Base-by-base conservation (phyloP, 1,140 invertebrate genomes). In the Hirudo medicinalis region DNA sequence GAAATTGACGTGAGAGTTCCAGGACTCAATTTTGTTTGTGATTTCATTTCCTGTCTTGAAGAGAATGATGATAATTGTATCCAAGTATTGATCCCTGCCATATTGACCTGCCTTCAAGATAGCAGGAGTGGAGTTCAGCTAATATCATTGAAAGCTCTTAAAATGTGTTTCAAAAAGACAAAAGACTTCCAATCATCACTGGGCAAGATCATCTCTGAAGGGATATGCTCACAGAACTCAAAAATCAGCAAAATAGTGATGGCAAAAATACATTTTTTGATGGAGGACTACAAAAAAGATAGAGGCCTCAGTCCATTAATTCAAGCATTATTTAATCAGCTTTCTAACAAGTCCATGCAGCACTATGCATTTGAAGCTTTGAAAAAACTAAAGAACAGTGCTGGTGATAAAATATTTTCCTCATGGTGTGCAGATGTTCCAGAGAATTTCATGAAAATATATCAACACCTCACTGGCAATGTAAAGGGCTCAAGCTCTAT, bases 171-270 rank as follows among this genome's bases (percentile, higher is more conserved):
- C 22, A 63, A 63, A 63, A 63, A 63, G 29, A 63, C 57, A 25
- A 32, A 63, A 63, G 29, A 63, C 29, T 63, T 63, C 29, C 57
- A 63, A 11, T 22, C 57, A 25, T 25, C 57, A 63, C 11, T 63
- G 29, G 57, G 19, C 29, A 25, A 25, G 19, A 19, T 63, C 9
- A 63, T 63, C 22, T 63, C 57, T 63, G 57, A 63, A 63, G 57
- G 57, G 8, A 25, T 63, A 19, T 15, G 9, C 17, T 63, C 57
- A 63, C 22, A 32, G 17, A 63, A 32, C 29, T 25, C 8, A 22
- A 63, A 63, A 63, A 63, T 63, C 57, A 63, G 57, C 57, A 63
- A 63, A 63, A 13, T 13, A 63, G 57, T 63, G 29, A 63, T 63
- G 29, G 3, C 57, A 63, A 63, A 63, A 63, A 22, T 63, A 32